phyloP scores from a whole-genome alignment of 2,797 vertebrate genomes.

The Semotilus atromaculatus region DNA sequence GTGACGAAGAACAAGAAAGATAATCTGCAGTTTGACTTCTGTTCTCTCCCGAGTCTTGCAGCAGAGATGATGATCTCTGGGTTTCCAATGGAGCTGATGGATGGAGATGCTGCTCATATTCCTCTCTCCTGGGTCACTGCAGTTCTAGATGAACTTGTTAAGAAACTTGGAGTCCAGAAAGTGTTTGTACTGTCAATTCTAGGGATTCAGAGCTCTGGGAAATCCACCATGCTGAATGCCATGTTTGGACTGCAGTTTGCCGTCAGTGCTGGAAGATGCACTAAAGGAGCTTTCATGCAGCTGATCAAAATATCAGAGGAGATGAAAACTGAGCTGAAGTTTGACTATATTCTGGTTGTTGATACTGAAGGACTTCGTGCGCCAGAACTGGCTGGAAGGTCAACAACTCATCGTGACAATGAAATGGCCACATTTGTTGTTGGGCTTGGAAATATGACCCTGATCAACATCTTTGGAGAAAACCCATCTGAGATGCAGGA shows the following conservation, averaged over 20 bases:
- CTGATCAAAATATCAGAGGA: constrained; percentile 71
- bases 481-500: too few species aligned
- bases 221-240: constrained; percentile 80
- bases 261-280: constrained; percentile 77
- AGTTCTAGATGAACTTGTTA: neutral
- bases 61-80: too few species aligned
- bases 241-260: constrained; percentile 82
- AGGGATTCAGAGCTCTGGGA: constrained; percentile 51
- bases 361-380: too few species aligned
- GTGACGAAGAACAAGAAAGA: neutral
- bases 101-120: constrained; percentile 13
- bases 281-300: constrained; percentile 83
- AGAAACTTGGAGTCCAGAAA: neutral
- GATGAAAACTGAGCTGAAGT: constrained; percentile 48
- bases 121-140: neutral
- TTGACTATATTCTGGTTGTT: too few species aligned
- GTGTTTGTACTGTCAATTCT: neutral
- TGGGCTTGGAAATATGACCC: too few species aligned
- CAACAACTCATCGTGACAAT: too few species aligned
- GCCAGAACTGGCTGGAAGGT: too few species aligned
- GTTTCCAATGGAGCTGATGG: too few species aligned
- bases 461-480: too few species aligned
- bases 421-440: too few species aligned
- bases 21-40: neutral
- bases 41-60: neutral